Evolutionary conservation across 2,113 vertebrate species (phyloP), one percentile per base, ranked within the genome.

Genomic region (Platichthys stellatus): DNA sequence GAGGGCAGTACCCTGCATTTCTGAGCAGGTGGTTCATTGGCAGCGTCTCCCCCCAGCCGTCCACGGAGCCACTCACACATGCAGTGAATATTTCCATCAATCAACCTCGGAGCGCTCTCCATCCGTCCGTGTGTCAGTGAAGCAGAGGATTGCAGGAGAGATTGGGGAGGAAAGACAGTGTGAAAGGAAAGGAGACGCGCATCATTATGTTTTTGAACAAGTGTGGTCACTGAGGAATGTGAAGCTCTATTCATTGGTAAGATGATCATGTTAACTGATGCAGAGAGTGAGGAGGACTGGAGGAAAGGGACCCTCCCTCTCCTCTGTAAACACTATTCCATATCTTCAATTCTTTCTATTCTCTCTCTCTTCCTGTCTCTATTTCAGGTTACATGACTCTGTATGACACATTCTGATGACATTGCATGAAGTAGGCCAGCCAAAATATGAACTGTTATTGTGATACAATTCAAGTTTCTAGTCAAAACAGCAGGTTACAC

Each of bases 1-100:
- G 76, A 84, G 78, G 76, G 84, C 78, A 77, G 72, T 63, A 63
- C 74, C 82, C 82, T 67, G 71, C 69, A 56, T 80, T 65, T 70
- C 74, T 79, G 49, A 81, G 63, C 81, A 85, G 75, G 85, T 74
- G 81, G 20, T 79, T 83, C 38, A 76, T 62, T 53, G 11, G 35
- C 66, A 17, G 49, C 40, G 59, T 28, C 63, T 51, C 49, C 17
- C 49, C n/a, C 17, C 47, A 59, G 63, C 28, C 31, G 13, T 54
- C 26, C 24, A 28, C 61, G 40, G 63, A 45, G 56, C 60, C 23
- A 20, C 18, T 18, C 40, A 63, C 0, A 20, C 45, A 28, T n/a
- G 35, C 49, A 28, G 24, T 7, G 38, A 69, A 69, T 47, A 23
- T 59, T 69, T 71, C 56, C 47, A 18, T 71, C 70, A 43, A 21